phyloP scores from a whole-genome alignment of 2,888 invertebrate genomes.

The Criorhina ranunculi region DNA sequence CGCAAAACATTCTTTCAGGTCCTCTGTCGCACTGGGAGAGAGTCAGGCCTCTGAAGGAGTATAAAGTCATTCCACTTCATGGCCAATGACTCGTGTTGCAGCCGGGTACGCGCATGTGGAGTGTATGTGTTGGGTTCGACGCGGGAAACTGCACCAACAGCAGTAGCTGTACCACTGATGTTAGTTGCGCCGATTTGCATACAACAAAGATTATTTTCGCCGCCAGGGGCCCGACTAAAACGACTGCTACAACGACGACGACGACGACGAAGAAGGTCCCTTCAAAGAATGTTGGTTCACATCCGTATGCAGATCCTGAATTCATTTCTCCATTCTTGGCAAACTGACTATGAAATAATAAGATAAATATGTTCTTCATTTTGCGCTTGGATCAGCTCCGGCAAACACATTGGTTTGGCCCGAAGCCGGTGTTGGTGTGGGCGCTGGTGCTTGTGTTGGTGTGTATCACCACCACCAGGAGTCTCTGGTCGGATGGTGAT shows the following conservation, averaged over 20 bases:
- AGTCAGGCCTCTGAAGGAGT: not conserved
- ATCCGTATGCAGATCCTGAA: conserved; percentile 34
- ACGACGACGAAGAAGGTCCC: conserved; percentile 20
- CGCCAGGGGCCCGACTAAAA: conserved; percentile 11
- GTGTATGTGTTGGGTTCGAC: conserved; percentile 9
- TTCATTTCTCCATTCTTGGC: conserved; percentile 66
- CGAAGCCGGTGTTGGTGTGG: not conserved
- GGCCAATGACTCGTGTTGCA: conserved; percentile 63
- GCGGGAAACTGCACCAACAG: conserved; percentile 18
- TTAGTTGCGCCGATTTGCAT: conserved; percentile 54
- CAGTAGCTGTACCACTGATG: conserved; percentile 31
- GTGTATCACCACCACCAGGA: conserved; percentile 4
- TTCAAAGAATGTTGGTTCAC: conserved; percentile 20
- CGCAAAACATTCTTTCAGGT: conserved; percentile 38
- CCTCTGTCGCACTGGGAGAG: not conserved
- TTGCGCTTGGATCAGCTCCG: conserved; percentile 72
- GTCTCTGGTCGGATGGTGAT: conserved; percentile 25
- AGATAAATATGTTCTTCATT: conserved; percentile 75
- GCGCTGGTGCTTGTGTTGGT: conserved; percentile 15
- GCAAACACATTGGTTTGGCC: conserved; percentile 62
- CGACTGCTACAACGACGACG: not conserved
- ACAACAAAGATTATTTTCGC: conserved; percentile 50
- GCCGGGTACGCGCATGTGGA: conserved; percentile 5
- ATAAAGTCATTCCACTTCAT: conserved; percentile 39
- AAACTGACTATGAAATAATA: conserved; percentile 75